These are phyloP conservation scores for Bolborhynchus lineola DNA, from an alignment of 2,113 vertebrate species.

Conservation along the genomic window DNA sequence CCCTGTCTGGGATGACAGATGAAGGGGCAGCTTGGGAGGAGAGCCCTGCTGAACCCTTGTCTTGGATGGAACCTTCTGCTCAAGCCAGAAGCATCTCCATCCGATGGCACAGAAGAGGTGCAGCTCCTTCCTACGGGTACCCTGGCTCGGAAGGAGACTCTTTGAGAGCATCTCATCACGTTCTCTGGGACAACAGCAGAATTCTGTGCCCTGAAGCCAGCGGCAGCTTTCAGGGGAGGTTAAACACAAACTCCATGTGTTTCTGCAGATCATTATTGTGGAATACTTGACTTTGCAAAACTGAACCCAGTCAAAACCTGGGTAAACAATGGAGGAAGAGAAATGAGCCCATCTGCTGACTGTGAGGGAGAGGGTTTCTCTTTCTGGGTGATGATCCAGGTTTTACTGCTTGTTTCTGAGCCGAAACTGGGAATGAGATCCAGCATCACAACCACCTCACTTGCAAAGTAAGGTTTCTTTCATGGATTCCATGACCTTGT, in stretches of 20 bases:
- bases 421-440: neutral
- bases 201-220: neutral
- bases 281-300: neutral
- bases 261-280: neutral
- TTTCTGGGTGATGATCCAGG: neutral
- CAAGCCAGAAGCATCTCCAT: neutral
- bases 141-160: neutral
- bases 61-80: neutral
- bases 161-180: neutral
- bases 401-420: neutral
- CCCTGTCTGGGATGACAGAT: neutral
- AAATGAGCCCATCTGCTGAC: neutral
- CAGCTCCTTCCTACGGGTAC: neutral
- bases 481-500: neutral
- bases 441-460: neutral
- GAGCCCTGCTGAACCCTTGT: neutral
- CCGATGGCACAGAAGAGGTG: neutral
- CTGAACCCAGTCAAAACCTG: neutral
- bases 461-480: neutral
- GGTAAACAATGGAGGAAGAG: neutral
- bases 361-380: neutral
- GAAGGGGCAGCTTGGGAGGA: neutral
- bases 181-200: neutral
- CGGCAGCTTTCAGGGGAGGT: neutral
- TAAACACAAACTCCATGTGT: neutral